phyloP scores from a whole-genome alignment of 2,113 vertebrate species.

The Lepidothrix coronata region DNA sequence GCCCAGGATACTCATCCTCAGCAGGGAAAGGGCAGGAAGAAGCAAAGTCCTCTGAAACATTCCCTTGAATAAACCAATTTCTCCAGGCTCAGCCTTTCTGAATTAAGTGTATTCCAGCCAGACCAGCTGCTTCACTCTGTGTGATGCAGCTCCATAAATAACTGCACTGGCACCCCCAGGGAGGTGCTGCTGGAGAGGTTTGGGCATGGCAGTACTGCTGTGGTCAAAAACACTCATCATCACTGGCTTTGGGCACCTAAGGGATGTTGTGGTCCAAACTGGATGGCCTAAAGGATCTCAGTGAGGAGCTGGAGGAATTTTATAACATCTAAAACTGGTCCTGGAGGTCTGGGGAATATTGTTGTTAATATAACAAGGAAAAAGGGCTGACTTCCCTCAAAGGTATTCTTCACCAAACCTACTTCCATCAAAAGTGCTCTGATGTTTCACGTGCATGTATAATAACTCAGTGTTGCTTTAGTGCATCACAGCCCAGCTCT shows the following conservation, averaged over 20 bases:
- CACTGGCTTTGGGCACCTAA: neutral
- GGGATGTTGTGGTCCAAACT: neutral
- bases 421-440: neutral
- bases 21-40: neutral
- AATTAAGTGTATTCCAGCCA: neutral
- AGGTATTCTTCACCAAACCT: neutral
- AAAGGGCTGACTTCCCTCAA: neutral
- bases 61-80: neutral
- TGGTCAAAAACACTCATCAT: accelerated
- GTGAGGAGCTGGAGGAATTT: neutral
- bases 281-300: neutral
- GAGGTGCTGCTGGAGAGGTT: neutral
- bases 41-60: neutral
- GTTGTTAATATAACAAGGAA: neutral
- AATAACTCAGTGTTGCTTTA: neutral
- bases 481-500: neutral
- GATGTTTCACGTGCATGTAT: accelerated
- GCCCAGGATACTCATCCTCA: neutral
- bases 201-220: neutral
- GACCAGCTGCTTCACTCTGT: neutral
- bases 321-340: neutral
- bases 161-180: accelerated
- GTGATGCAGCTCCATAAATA: neutral
- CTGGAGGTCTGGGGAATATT: neutral
- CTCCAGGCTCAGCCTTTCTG: neutral